These are phyloP conservation scores for Lepidochrysops patricia DNA, from an alignment of 2,888 invertebrate species.

Conservation along the genomic window DNA sequence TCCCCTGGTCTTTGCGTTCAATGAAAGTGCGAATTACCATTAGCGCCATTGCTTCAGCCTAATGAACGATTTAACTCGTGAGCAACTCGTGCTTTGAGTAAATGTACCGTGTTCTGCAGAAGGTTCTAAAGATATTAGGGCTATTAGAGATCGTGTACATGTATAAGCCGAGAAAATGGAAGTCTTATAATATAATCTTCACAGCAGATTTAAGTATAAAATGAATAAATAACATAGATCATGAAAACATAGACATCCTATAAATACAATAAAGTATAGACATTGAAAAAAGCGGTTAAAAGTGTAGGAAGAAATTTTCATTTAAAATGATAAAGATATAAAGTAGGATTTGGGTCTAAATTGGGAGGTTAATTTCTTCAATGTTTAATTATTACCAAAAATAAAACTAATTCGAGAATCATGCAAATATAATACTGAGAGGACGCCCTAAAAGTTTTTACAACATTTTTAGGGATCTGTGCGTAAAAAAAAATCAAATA, in stretches of 20 bases:
- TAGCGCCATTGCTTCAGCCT: conserved; percentile 12
- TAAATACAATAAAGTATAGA: too few relatives aligned
- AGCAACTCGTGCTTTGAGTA: conserved; percentile 1
- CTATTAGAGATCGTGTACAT: neutral
- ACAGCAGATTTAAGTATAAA: too few relatives aligned
- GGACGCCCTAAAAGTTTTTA: neutral
- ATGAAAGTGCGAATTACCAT: conserved; percentile 14
- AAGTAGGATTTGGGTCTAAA: too few relatives aligned
- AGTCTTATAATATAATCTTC: too few relatives aligned
- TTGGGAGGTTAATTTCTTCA: neutral
- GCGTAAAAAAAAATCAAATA: too few relatives aligned
- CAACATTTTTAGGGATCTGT: neutral
- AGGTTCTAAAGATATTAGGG: neutral
- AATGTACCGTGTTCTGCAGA: neutral
- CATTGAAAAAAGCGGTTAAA: too few relatives aligned
- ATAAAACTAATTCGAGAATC: neutral
- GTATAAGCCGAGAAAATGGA: neutral
- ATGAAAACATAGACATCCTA: too few relatives aligned
- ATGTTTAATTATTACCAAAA: neutral
- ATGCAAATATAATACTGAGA: neutral
- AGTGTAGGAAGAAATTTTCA: too few relatives aligned
- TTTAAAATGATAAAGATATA: too few relatives aligned
- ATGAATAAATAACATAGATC: too few relatives aligned
- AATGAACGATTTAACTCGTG: conserved; percentile 8
- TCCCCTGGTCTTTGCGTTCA: conserved; percentile 12